Base-by-base conservation (phyloP, 2,797 vertebrate genomes). In the Myotis myotis region DNA sequence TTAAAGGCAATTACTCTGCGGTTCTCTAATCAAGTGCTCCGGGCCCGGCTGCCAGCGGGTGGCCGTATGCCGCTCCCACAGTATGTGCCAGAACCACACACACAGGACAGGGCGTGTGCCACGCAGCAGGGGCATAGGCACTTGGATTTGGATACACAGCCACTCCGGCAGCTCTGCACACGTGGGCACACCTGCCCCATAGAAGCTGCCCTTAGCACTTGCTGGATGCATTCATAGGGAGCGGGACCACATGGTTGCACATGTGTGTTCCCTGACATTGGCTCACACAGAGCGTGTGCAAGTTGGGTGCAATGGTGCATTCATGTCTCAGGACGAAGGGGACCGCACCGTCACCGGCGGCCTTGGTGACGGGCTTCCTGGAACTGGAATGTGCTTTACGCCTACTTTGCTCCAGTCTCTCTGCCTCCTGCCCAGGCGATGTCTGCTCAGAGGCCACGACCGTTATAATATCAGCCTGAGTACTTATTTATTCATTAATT, bases 1-100 rank as follows among this genome's bases (percentile, higher is more conserved):
- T 97, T 97, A 97, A 95, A 96, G 96, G 96, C 97, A 97, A 94
- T 97, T 96, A 96, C 96, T 92, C 93, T 96, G 97, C 96, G 89
- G 94, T 90, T 94, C 92, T 96, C 96, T 96, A 91, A 97, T 96
- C 97, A 96, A 97, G 96, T 89, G 96, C 94, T 96, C 97, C 93
- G 9, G 36, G 97, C 96, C 47, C 79, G 93, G 94, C 94, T 94
- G 97, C 96, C 96, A 94, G 93, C 87, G 38, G 95, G 96, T 95
- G 96, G 82, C 87, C 93, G 86, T 90, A 93, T 96, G 96, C 90
- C 62, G 96, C 93, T 95, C 85, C 76, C 81, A 30, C 6, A 0
- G 55, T 33, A 17, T 28, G 38, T 30, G 28, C 75, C 44, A 47
- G 60, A 71, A 60, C 15, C 72, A 13, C 80, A 7, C 4, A 12